Conservation (phyloP, 1,140 invertebrate genomes). For the Ceratoteleas bidentatus region DNA sequence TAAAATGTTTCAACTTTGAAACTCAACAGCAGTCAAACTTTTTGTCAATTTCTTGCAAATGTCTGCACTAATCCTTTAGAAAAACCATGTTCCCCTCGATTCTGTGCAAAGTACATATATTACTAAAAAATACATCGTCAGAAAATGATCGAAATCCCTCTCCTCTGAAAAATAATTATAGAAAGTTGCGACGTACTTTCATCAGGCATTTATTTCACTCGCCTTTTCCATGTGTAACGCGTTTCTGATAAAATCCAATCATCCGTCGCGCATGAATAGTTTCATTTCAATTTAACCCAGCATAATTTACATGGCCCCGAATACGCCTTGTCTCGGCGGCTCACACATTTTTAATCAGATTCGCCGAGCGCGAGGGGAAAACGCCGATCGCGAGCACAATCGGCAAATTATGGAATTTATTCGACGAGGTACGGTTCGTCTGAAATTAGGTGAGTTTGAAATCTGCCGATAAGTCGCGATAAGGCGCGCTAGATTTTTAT, state of each 20-base stretch:
- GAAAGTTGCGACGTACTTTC: too few species aligned
- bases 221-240: neutral
- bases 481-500: slow-evolving; percentile 35
- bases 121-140: too few species aligned
- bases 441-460: slow-evolving; percentile 40
- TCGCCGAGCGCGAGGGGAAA: too few species aligned
- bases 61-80: too few species aligned
- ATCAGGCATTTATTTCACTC: too few species aligned
- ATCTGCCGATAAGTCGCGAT: slow-evolving; percentile 33
- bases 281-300: slow-evolving; percentile 19
- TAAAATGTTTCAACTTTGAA: too few species aligned
- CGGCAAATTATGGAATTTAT: slow-evolving; percentile 27
- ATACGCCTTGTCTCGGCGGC: slow-evolving; percentile 6
- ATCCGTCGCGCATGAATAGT: slow-evolving; percentile 14
- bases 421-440: slow-evolving; percentile 7
- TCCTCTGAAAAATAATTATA: too few species aligned
- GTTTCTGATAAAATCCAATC: slow-evolving; percentile 11
- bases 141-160: too few species aligned
- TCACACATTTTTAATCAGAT: slow-evolving; percentile 27
- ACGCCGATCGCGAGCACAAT: slow-evolving; percentile 20
- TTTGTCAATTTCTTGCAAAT: too few species aligned
- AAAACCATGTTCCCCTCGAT: too few species aligned
- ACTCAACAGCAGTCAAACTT: too few species aligned
- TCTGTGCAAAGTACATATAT: too few species aligned
- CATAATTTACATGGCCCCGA: slow-evolving; percentile 15